Conservation (phyloP, 2,797 vertebrate species). For the Acanthopagrus latus region DNA sequence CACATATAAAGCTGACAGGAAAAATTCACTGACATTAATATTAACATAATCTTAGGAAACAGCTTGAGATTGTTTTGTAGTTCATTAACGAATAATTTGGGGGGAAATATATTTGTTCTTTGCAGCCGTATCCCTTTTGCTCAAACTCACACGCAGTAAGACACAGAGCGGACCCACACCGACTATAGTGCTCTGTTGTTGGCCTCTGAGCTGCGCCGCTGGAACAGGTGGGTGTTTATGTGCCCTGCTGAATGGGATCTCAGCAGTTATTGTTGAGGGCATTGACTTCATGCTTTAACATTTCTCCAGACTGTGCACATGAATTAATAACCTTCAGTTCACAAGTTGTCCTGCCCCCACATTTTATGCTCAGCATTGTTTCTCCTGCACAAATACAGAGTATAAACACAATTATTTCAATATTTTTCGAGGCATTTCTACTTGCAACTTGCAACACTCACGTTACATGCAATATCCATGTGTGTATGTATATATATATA, state of each 20-base stretch:
- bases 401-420: neutral
- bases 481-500: too few relatives aligned
- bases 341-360: neutral
- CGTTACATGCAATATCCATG: neutral
- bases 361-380: constrained; percentile 7
- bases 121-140: constrained; percentile 7
- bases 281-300: constrained; percentile 10
- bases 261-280: constrained; percentile 1
- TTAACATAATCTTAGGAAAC: constrained; percentile 54
- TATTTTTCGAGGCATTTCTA: neutral
- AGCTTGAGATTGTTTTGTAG: constrained; percentile 21
- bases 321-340: constrained; percentile 35
- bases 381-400: neutral
- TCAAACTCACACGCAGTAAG: constrained; percentile 4
- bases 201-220: constrained; percentile 19
- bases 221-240: constrained; percentile 33
- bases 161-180: neutral
- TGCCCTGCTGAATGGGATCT: constrained; percentile 18
- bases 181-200: constrained; percentile 1
- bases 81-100: constrained; percentile 33
- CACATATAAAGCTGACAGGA: constrained; percentile 56
- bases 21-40: constrained; percentile 57
- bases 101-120: constrained; percentile 11
- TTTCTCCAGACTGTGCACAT: constrained; percentile 22
- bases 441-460: neutral